Evolutionary conservation across 2,113 vertebrate genomes (phyloP).

Genomic region (Illadopsis cleaveri): DNA sequence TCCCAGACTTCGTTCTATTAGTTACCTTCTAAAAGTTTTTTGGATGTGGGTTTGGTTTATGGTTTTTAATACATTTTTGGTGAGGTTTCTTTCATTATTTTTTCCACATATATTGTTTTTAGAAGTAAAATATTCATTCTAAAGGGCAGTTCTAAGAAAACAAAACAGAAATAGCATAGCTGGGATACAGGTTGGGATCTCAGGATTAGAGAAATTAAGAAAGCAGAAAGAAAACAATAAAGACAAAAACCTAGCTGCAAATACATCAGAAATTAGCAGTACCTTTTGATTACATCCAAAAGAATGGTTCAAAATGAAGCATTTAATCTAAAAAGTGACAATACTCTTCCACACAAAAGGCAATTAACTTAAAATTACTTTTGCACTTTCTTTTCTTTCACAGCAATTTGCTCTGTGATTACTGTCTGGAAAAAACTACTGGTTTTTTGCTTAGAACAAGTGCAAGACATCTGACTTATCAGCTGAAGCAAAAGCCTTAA

Average conservation of each 20-base stretch:
- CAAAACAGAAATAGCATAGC: neutral
- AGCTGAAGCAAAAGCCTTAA: neutral
- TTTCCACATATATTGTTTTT: neutral
- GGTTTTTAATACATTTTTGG: neutral
- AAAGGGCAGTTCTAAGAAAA: neutral
- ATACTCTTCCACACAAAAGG: neutral
- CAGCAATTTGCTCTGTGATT: neutral
- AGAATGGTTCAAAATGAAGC: neutral
- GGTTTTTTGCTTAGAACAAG: neutral
- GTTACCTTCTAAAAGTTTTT: neutral
- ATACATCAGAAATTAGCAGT: neutral
- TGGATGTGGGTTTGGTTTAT: neutral
- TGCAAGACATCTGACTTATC: neutral
- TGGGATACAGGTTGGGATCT: neutral
- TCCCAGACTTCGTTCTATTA: neutral
- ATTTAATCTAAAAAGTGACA: neutral
- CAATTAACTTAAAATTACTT: neutral
- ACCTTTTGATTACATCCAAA: neutral
- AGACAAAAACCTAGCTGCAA: neutral
- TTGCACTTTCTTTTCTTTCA: neutral
- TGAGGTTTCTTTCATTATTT: neutral
- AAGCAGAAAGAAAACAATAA: neutral
- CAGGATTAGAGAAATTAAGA: neutral
- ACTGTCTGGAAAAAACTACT: neutral
- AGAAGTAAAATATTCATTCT: neutral